Conservation (phyloP, 2,113 vertebrate genomes). For the Gymnobelideus leadbeateri region DNA sequence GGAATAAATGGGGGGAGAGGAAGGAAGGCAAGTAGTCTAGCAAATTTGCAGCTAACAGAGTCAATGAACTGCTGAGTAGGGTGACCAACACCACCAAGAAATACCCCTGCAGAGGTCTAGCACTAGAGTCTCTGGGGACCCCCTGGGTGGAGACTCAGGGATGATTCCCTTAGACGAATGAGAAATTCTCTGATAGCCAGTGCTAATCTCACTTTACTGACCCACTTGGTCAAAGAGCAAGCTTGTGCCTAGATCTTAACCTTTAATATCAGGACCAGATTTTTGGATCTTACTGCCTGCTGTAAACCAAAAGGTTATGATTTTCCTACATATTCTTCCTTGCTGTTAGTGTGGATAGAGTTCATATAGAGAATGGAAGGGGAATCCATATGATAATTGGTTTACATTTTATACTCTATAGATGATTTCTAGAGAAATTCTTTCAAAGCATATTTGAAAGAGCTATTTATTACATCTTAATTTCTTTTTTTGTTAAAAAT, state of each 20-base stretch:
- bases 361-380: not conserved
- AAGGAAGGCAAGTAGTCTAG: not conserved
- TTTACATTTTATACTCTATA: not conserved
- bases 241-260: not conserved
- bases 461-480: not conserved
- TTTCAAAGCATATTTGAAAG: constrained; percentile 5
- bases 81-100: not conserved
- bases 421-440: constrained; percentile 19
- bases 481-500: constrained; percentile 2
- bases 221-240: not conserved
- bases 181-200: not conserved
- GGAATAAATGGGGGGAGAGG: not conserved
- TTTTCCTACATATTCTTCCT: not conserved
- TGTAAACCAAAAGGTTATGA: not conserved
- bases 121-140: not conserved
- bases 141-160: not conserved
- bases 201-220: not conserved
- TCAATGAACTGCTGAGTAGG: constrained; percentile 6
- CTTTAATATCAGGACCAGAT: not conserved
- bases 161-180: not conserved
- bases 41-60: not conserved
- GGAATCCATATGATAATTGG: not conserved
- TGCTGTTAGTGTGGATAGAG: not conserved
- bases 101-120: not conserved
- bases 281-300: not conserved